Percentiles rank a stretch among this genome's conserved stretches.
phyloP scores from a whole-genome alignment of 2,888 invertebrate species.

The Graphium colonna region DNA sequence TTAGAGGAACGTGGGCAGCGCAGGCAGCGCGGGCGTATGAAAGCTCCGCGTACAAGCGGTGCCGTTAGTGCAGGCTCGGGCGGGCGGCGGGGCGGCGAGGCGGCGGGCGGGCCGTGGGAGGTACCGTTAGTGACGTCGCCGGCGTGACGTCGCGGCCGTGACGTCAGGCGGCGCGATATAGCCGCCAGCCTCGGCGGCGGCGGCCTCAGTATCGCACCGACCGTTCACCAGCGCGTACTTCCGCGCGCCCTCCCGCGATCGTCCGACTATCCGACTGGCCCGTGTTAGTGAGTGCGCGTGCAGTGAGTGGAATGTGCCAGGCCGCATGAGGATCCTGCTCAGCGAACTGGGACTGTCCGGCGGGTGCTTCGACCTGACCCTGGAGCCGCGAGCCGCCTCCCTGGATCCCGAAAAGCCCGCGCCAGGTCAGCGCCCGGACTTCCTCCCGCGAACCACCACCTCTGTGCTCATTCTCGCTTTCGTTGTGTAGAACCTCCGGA shows the following conservation, averaged over 20 bases:
- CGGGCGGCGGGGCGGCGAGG: constrained; percentile 67
- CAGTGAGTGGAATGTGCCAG: constrained; percentile 77
- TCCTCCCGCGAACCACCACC: constrained; percentile 65
- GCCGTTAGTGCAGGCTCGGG: constrained; percentile 79
- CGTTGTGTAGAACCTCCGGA: constrained; percentile 77
- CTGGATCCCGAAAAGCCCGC: constrained; percentile 73
- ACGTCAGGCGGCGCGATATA: constrained; percentile 78
- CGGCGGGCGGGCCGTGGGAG: constrained; percentile 77
- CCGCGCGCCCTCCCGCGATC: constrained; percentile 59
- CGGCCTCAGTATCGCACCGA: constrained; percentile 80
- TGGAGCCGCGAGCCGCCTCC: constrained; percentile 73
- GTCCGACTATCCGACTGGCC: constrained; percentile 51
- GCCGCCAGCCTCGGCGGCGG: constrained; percentile 76
- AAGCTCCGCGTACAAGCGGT: constrained; percentile 75
- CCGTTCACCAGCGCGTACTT: constrained; percentile 68
- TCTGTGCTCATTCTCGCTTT: constrained; percentile 80
- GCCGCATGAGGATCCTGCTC: constrained; percentile 80
- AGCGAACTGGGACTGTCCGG: constrained; percentile 78
- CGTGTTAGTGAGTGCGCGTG: constrained; percentile 76
- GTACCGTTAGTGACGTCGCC: constrained; percentile 78
- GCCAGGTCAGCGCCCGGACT: constrained; percentile 79
- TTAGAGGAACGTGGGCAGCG: constrained; percentile 31
- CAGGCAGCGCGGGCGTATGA: constrained; percentile 55
- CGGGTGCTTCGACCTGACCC: constrained; percentile 77
- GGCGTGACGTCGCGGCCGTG: constrained; percentile 68